Evolutionary conservation across 2,113 vertebrate species (phyloP).

Genomic region (Oceanites oceanicus): DNA sequence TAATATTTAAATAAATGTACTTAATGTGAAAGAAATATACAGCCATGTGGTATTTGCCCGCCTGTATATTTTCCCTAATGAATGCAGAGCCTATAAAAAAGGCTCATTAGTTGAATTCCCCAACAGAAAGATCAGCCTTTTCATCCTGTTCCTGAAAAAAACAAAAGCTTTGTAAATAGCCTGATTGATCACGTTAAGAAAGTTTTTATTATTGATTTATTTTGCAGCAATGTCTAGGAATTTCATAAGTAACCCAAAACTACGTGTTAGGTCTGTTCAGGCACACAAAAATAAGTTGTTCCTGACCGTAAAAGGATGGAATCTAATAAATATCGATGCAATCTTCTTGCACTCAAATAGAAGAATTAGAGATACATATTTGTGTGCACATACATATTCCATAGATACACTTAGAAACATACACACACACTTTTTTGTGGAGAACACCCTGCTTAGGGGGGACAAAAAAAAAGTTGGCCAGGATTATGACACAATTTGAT

Average conservation of each 20-base stretch:
- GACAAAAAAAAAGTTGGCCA: neutral
- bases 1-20: neutral
- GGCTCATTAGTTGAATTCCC: neutral
- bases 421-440: neutral
- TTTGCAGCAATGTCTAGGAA: neutral
- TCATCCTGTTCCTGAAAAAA: neutral
- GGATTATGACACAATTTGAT: neutral
- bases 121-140: neutral
- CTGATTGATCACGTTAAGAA: neutral
- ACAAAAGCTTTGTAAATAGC: neutral
- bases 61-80: neutral
- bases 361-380: neutral
- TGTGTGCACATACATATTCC: neutral
- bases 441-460: neutral
- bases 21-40: neutral
- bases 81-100: neutral
- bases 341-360: neutral
- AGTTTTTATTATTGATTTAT: neutral
- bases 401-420: neutral
- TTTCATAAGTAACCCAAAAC: neutral
- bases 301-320: neutral
- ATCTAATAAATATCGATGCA: rapidly evolving
- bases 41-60: neutral
- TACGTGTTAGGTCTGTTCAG: neutral
- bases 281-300: neutral